Evolutionary conservation across 2,113 vertebrate genomes (phyloP).

Genomic region (Chloropsis hardwickii): DNA sequence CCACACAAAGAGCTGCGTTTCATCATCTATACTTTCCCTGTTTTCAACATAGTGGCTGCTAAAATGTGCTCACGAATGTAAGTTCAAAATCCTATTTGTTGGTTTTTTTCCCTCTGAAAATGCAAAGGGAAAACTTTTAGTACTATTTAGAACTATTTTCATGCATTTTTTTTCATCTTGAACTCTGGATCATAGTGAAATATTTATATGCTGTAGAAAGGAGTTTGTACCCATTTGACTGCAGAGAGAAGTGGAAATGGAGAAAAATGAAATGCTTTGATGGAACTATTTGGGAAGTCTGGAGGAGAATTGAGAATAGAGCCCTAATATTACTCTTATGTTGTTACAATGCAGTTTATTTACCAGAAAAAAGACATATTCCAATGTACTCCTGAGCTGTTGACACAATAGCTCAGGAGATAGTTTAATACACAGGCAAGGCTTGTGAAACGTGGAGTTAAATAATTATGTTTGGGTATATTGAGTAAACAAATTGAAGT

Average conservation of each 20-base stretch:
- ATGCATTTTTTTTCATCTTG: neutral
- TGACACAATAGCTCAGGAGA: neutral
- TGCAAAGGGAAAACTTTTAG: neutral
- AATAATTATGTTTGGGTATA: neutral
- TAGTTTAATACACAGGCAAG: neutral
- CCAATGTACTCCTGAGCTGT: neutral
- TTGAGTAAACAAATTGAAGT: neutral
- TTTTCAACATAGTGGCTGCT: conserved; percentile 86
- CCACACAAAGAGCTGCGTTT: conserved; percentile 97
- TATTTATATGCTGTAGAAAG: neutral
- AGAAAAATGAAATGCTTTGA: neutral
- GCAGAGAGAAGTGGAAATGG: neutral
- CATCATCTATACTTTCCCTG: conserved; percentile 89
- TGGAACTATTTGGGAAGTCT: neutral
- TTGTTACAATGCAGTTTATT: neutral
- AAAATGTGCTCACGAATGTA: conserved; percentile 88
- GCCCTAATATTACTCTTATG: neutral
- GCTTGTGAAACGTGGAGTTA: neutral
- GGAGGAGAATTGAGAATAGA: neutral
- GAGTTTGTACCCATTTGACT: neutral
- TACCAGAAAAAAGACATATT: neutral
- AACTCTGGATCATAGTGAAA: neutral
- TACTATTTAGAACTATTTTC: neutral
- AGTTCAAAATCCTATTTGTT: conserved; percentile 40
- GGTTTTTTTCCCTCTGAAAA: neutral